Conservation (phyloP, 2,797 vertebrate genomes). For the Poeciliopsis paucimaculata region DNA sequence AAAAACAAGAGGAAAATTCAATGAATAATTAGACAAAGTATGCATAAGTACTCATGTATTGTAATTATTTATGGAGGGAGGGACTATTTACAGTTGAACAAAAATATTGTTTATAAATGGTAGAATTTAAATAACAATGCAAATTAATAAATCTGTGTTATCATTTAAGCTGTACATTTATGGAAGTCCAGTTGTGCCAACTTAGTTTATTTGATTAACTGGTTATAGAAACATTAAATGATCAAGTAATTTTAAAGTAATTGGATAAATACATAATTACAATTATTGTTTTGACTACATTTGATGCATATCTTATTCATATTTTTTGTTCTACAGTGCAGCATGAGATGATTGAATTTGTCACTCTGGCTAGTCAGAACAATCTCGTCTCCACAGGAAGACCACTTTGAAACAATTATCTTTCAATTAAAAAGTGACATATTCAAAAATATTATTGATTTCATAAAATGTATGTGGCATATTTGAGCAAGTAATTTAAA, state of each 20-base stretch:
- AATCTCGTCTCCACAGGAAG: not conserved
- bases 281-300: not conserved
- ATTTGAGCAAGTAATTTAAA: too few species aligned
- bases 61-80: not conserved
- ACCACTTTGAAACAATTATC: not conserved
- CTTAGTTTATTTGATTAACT: not conserved
- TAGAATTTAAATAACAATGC: not conserved
- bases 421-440: not conserved
- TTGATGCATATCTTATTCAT: not conserved
- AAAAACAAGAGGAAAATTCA: not conserved
- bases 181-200: not conserved
- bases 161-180: not conserved
- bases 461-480: too few species aligned
- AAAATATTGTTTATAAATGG: not conserved
- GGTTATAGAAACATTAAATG: not conserved
- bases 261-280: not conserved
- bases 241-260: not conserved
- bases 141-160: not conserved
- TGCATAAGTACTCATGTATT: not conserved
- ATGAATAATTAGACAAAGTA: not conserved
- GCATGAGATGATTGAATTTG: not conserved
- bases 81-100: not conserved
- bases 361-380: not conserved
- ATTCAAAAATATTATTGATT: not conserved
- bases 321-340: not conserved